Evolutionary conservation across 2,113 vertebrate species (phyloP).

Genomic region (Brachypteracias leptosomus): DNA sequence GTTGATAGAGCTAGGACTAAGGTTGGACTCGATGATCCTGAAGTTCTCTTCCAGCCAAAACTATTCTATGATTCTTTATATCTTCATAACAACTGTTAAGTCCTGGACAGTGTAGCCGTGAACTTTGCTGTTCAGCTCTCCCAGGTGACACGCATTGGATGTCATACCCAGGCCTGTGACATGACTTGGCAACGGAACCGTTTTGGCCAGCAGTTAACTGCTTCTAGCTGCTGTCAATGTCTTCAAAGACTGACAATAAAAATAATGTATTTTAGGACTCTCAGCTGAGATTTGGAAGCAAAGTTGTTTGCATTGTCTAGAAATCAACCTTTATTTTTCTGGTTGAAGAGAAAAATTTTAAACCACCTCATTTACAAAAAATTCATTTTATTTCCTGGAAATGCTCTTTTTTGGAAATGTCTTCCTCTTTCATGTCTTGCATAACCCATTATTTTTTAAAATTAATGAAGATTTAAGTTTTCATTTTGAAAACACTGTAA

Average conservation of each 20-base stretch:
- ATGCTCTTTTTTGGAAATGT: neutral
- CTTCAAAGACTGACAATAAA: neutral
- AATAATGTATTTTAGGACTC: neutral
- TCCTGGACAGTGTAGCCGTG: neutral
- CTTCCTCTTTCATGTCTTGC: neutral
- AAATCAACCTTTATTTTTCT: neutral
- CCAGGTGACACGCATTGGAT: neutral
- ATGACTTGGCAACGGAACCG: neutral
- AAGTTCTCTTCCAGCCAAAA: too few species aligned
- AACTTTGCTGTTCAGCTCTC: neutral
- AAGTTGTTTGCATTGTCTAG: neutral
- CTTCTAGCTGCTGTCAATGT: fast-evolving
- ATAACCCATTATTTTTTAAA: neutral
- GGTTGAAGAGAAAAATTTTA: neutral
- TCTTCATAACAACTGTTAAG: neutral
- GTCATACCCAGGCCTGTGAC: neutral
- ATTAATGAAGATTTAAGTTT: neutral
- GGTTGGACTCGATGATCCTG: too few species aligned
- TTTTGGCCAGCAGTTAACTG: neutral
- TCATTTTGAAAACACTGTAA: neutral
- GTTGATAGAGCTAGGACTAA: too few species aligned
- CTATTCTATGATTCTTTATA: too few species aligned
- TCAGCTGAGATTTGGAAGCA: neutral
- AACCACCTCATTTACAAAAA: too few species aligned
- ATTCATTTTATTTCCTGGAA: neutral